A percentile compares a stretch with the other conserved stretches of the same genome.
Conservation (phyloP, 2,888 invertebrate genomes). For the Amaurobius ferox region DNA sequence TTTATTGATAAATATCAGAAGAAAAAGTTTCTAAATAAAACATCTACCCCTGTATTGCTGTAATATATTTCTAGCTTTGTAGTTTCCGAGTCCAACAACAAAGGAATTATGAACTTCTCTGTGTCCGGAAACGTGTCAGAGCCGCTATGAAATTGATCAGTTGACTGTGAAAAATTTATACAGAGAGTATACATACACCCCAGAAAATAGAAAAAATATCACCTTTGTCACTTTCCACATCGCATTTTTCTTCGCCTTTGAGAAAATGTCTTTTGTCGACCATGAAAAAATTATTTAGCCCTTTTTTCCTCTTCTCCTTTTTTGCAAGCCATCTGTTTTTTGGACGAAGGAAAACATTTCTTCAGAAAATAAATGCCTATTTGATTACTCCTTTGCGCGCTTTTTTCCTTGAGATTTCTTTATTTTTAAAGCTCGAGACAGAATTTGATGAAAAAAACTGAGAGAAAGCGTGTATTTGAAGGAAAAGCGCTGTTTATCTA, state of each 20-base stretch:
- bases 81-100: no score
- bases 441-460: not conserved
- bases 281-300: conserved; percentile 6
- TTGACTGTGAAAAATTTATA: not conserved
- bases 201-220: not conserved
- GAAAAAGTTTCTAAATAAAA: no score
- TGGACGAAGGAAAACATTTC: conserved; percentile 27
- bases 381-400: conserved; percentile 39
- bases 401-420: not conserved
- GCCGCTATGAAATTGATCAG: conserved; percentile 6
- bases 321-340: conserved; percentile 37
- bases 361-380: conserved; percentile 56
- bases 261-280: conserved; percentile 14
- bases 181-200: not conserved
- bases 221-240: conserved; percentile 18
- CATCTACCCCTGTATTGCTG: no score
- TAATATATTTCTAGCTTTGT: no score
- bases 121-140: not conserved
- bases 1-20: no score
- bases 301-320: not conserved
- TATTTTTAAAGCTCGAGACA: not conserved
- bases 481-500: not conserved
- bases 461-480: not conserved
- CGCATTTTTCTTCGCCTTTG: not conserved
- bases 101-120: no score